phyloP scores from a whole-genome alignment of 2,113 vertebrate species.

The Carollia perspicillata region DNA sequence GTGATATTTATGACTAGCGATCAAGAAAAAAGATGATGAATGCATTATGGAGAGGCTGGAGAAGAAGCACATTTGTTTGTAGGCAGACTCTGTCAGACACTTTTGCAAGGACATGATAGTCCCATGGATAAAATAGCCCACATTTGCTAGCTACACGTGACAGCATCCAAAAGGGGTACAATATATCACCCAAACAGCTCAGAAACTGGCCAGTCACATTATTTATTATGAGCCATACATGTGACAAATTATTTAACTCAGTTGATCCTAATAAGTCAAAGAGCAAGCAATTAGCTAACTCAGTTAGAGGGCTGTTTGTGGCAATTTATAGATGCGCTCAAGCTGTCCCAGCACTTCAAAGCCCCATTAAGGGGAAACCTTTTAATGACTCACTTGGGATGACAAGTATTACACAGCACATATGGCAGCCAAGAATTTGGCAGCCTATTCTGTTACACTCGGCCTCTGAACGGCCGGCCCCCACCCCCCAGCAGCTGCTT shows the following conservation, averaged over 20 bases:
- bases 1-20: not conserved
- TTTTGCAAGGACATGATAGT: conserved; percentile 73
- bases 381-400: conserved; percentile 88
- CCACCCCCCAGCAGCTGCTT: conserved; percentile 78
- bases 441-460: conserved; percentile 74
- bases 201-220: conserved; percentile 84
- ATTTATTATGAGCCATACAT: conserved; percentile 93
- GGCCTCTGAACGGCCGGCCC: not conserved
- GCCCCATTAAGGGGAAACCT: conserved; percentile 80
- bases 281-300: conserved; percentile 97
- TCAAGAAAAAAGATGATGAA: not conserved
- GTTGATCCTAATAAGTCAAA: conserved; percentile 95
- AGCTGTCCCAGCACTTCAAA: conserved; percentile 88
- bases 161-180: conserved; percentile 84
- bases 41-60: not conserved
- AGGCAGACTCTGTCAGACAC: conserved; percentile 57
- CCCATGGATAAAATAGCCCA: conserved; percentile 43
- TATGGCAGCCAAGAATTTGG: conserved; percentile 82
- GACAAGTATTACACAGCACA: conserved; percentile 86
- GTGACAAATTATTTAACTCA: conserved; percentile 97
- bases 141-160: conserved; percentile 81
- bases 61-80: conserved; percentile 7
- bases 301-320: conserved; percentile 89
- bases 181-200: conserved; percentile 86
- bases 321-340: conserved; percentile 94